These are phyloP conservation scores for Gulo gulo DNA, from an alignment of 2,113 vertebrate genomes.

Conservation along the genomic window DNA sequence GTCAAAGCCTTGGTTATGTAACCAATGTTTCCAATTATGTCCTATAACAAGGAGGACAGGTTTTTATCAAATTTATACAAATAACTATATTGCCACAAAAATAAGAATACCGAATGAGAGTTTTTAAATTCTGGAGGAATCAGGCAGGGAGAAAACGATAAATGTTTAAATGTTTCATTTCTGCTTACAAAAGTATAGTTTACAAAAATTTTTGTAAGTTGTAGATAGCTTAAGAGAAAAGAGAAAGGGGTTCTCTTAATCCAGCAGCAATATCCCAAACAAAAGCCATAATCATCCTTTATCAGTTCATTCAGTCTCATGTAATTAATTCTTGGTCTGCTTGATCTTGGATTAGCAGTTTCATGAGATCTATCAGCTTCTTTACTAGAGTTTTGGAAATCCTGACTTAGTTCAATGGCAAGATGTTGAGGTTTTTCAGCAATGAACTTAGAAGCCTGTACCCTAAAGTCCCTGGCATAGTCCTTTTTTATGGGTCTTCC, in stretches of 20 bases:
- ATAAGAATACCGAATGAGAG: background rate
- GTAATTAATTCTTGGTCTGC: background rate
- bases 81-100: background rate
- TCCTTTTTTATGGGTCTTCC: background rate
- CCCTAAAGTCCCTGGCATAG: background rate
- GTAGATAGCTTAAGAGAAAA: background rate
- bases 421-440: background rate
- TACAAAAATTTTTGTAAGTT: background rate
- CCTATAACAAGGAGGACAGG: background rate
- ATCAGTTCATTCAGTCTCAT: background rate
- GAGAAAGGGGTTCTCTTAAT: background rate
- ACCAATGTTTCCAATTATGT: background rate
- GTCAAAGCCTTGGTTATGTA: background rate
- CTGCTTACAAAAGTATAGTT: background rate
- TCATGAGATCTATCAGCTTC: background rate
- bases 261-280: background rate
- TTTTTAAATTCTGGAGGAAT: background rate
- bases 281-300: background rate
- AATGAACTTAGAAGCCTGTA: background rate
- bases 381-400: background rate
- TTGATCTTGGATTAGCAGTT: background rate
- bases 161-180: background rate
- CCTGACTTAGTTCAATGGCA: background rate
- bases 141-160: background rate
- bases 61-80: constrained; percentile 23